phyloP scores from a whole-genome alignment of 2,113 vertebrate species.

The Oreochromis spilurus region DNA sequence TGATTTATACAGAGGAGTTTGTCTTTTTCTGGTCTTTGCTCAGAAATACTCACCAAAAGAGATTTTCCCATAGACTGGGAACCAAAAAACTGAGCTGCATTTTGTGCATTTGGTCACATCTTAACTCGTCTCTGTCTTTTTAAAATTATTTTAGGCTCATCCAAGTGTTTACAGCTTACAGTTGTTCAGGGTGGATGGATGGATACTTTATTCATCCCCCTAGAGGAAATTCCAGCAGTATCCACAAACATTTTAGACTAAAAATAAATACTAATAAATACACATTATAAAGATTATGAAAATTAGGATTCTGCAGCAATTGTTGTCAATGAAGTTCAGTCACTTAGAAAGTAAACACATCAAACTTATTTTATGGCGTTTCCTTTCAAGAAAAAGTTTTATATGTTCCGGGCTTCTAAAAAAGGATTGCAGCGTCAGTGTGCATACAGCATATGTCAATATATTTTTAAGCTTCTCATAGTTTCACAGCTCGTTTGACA shows the following conservation, averaged over 20 bases:
- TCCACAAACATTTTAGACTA: not conserved
- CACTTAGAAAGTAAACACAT: not conserved
- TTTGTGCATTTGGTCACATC: not conserved
- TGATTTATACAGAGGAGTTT: not conserved
- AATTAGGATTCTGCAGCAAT: not conserved
- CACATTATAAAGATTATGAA: fast-evolving
- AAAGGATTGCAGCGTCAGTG: not conserved
- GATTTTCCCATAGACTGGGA: not conserved
- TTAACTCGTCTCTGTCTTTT: not conserved
- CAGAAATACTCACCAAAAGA: not conserved
- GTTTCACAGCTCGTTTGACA: not conserved
- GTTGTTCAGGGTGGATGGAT: not conserved
- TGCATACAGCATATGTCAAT: fast-evolving
- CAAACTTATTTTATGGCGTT: not conserved
- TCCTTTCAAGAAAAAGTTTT: not conserved
- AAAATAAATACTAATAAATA: fast-evolving
- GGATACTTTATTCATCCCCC: not conserved
- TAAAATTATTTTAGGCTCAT: not conserved
- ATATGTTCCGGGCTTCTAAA: too few relatives aligned
- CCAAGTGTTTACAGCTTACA: not conserved
- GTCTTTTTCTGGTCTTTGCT: not conserved
- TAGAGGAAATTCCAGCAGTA: not conserved
- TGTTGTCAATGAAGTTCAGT: not conserved
- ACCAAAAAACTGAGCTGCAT: not conserved
- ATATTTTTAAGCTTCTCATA: not conserved